Evolutionary conservation across 2,888 invertebrate genomes (phyloP).

Genomic region (Ashinkailepas kermadecensis): DNA sequence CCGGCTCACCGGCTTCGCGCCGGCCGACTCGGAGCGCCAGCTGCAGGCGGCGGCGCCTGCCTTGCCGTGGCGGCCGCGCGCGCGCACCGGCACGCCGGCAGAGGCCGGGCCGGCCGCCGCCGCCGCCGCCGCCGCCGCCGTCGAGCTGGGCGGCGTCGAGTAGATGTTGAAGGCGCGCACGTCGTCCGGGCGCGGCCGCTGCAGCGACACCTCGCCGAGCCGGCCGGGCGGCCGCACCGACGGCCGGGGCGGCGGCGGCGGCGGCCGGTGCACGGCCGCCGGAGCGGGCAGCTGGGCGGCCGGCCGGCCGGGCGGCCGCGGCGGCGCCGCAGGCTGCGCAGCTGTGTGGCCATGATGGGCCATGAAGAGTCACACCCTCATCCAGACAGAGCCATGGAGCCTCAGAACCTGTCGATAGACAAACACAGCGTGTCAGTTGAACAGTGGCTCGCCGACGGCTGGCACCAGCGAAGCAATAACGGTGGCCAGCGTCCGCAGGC

Average conservation of each 20-base stretch:
- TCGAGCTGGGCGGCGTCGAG: constrained; percentile 33
- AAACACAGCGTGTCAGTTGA: no score
- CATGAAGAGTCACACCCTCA: constrained; percentile 17
- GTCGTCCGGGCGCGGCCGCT: constrained; percentile 36
- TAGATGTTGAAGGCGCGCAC: constrained; percentile 26
- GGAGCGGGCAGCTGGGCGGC: constrained; percentile 22
- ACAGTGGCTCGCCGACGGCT: no score
- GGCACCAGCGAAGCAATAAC: no score
- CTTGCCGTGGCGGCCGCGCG: constrained; percentile 41
- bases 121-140: constrained; percentile 45
- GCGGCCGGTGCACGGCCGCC: constrained; percentile 11
- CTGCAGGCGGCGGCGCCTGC: constrained; percentile 48
- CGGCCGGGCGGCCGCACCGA: constrained; percentile 41
- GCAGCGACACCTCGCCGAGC: constrained; percentile 43
- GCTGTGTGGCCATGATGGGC: constrained; percentile 22
- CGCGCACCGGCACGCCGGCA: background rate
- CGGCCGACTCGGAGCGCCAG: constrained; percentile 42
- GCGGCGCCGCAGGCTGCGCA: constrained; percentile 27
- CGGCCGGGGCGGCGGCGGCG: constrained; percentile 30
- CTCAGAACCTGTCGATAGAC: constrained; percentile 6
- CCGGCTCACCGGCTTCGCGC: constrained; percentile 45
- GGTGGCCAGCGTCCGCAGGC: no score
- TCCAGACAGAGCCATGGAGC: constrained; percentile 18
- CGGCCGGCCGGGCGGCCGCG: constrained; percentile 26
- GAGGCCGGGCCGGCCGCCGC: constrained; percentile 27